phyloP scores from a whole-genome alignment of 2,888 invertebrate species.

The Synanthedon myopaeformis region DNA sequence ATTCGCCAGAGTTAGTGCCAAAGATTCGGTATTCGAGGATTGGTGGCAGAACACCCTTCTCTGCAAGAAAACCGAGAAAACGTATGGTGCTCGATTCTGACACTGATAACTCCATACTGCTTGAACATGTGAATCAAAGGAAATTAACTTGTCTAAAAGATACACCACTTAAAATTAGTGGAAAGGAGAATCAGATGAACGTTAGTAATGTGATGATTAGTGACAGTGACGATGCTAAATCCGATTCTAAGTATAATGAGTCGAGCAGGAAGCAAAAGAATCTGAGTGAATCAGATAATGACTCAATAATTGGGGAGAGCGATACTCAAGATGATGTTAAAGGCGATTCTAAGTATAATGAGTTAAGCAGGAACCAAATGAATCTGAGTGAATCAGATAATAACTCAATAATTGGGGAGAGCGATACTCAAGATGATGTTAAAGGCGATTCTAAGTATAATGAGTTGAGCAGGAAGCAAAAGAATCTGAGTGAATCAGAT shows the following conservation, averaged over 20 bases:
- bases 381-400: not conserved
- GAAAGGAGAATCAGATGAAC: not conserved
- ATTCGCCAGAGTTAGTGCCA: constrained; percentile 51
- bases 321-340: constrained; percentile 4
- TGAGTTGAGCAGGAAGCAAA: not conserved
- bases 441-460: not conserved
- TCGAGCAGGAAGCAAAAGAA: not conserved
- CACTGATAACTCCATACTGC: constrained; percentile 50
- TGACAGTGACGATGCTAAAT: constrained; percentile 9
- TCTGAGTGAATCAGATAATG: not conserved
- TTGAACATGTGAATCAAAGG: constrained; percentile 38
- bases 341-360: not conserved
- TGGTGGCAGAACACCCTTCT: constrained; percentile 23
- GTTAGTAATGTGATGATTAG: constrained; percentile 5
- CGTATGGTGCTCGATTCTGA: constrained; percentile 48
- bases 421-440: not conserved
- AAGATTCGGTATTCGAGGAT: constrained; percentile 24
- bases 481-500: not conserved
- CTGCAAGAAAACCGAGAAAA: constrained; percentile 38
- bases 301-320: not conserved
- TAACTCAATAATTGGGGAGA: not conserved
- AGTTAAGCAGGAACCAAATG: not conserved
- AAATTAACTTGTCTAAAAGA: constrained; percentile 44
- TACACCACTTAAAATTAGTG: constrained; percentile 36
- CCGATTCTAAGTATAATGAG: not conserved